Evolutionary conservation across 2,797 vertebrate species (phyloP).

Genomic region (Myotis pilosus): DNA sequence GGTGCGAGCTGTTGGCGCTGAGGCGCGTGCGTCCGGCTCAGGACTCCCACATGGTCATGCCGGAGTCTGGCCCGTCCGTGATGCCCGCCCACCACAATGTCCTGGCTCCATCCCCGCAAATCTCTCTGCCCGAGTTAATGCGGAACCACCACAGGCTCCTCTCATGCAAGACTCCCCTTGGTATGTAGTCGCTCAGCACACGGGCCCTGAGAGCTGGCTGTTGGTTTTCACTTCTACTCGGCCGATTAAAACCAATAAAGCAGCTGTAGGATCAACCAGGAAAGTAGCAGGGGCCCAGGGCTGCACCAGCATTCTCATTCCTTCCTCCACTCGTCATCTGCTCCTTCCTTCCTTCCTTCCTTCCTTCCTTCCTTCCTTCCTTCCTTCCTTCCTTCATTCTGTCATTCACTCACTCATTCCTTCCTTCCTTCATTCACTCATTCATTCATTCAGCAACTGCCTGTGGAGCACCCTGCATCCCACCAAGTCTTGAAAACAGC

Average conservation of each 20-base stretch:
- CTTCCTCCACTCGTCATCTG: neutral
- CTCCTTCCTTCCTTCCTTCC: fast-evolving
- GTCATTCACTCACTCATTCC: too few species aligned
- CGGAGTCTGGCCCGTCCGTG: fast-evolving
- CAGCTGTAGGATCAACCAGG: neutral
- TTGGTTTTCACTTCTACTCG: neutral
- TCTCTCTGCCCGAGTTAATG: fast-evolving
- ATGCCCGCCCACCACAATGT: neutral
- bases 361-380: fast-evolving
- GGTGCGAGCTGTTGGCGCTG: fast-evolving
- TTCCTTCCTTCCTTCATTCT: fast-evolving
- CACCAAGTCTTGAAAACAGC: neutral
- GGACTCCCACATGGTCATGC: fast-evolving
- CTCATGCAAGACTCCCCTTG: neutral
- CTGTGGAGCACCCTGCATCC: neutral
- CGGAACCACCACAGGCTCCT: neutral
- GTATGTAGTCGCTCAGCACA: neutral
- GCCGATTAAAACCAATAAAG: neutral
- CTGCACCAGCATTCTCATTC: fast-evolving
- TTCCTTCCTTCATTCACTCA: fast-evolving
- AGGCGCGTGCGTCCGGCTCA: fast-evolving
- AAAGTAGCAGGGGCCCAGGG: fast-evolving
- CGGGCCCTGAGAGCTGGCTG: too few species aligned
- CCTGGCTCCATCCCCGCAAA: neutral
- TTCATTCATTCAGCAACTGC: too few species aligned